Evolutionary conservation across 2,113 vertebrate genomes (phyloP), one percentile per base, ranked within the genome.

Genomic region (Neogale vison): DNA sequence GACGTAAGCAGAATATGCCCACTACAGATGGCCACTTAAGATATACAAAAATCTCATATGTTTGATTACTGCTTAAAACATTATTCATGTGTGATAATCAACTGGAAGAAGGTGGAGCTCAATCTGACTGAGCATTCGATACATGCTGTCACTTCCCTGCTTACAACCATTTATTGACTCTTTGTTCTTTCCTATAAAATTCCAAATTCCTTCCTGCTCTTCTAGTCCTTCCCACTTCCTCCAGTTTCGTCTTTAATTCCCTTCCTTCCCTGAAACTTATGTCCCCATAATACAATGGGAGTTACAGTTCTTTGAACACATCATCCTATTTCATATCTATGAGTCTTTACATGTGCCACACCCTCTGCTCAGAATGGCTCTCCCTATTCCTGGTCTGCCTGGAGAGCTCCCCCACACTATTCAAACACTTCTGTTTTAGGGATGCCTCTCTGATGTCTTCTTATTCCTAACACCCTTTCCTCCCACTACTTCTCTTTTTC

Each of bases 11-110:
- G n/a, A 29, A 77, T 36, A 74, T 47, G 4, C 17, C 42, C 55
- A 63, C 26, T 85, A 88, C 12, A 59, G 18, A 45, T 61, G 42
- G 3, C 42, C 15, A 91, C 26, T 57, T 69, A 12, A 55, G 21
- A 57, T 10, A 95, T 13, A 71, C 26, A 52, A 86, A 94, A 71
- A 92, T 83, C 21, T 82, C 71, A 81, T 57, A 21, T 72, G 31
- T 39, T 72, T 87, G 88, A 67, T 88, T 93, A 42, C 34, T 94
- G 83, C 77, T 94, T 79, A 81, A 90, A 69, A 81, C 50, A 67
- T 83, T 93, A 20, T 34, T 86, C 50, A 82, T 14, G 31, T 65
- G 24, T 84, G 76, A 85, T 47, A 84, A 90, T 71, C n/a, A 83
- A 6, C 29, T 82, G 14, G 14, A 84, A 63, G 36, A 83, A 93